A percentile compares a stretch with the other conserved stretches of the same genome.
Conservation (phyloP, 2,113 vertebrate species). For the Microtus ochrogaster region DNA sequence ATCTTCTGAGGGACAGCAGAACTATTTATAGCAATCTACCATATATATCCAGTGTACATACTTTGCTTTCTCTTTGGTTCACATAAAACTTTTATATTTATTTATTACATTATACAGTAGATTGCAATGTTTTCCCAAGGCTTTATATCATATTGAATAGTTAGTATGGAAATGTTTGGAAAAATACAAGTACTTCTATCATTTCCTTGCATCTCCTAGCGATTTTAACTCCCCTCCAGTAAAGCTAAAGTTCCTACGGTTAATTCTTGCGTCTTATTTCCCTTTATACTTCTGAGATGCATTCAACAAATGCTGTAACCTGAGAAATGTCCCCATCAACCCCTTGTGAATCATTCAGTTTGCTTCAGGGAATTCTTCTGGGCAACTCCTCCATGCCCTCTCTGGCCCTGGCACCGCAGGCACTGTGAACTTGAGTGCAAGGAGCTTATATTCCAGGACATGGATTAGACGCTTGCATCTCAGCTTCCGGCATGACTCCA, state of each 20-base stretch:
- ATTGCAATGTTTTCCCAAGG: not conserved
- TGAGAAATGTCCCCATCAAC: not conserved
- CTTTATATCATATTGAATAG: not conserved
- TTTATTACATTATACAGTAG: not conserved
- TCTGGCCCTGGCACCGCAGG: not conserved
- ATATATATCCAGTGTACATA: not conserved
- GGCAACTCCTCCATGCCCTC: accelerated
- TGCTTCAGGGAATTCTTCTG: not conserved
- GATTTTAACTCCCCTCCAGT: not conserved
- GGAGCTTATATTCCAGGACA: not conserved
- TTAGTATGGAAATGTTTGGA: not conserved
- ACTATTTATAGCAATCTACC: not conserved
- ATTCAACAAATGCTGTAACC: not conserved
- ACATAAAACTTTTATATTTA: not conserved
- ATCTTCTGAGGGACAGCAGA: not conserved
- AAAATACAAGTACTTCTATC: slow-evolving; percentile 20
- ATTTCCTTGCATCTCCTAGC: not conserved
- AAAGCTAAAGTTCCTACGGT: not conserved
- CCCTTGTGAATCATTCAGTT: not conserved
- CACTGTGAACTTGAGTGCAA: not conserved
- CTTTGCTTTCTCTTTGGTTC: not conserved
- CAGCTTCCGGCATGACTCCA: not conserved
- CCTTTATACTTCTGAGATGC: not conserved
- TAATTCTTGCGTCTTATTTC: slow-evolving; percentile 3
- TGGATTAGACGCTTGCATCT: slow-evolving; percentile 7